Evolutionary conservation across 2,113 vertebrate genomes (phyloP).

Genomic region (Tylochromis polylepis): DNA sequence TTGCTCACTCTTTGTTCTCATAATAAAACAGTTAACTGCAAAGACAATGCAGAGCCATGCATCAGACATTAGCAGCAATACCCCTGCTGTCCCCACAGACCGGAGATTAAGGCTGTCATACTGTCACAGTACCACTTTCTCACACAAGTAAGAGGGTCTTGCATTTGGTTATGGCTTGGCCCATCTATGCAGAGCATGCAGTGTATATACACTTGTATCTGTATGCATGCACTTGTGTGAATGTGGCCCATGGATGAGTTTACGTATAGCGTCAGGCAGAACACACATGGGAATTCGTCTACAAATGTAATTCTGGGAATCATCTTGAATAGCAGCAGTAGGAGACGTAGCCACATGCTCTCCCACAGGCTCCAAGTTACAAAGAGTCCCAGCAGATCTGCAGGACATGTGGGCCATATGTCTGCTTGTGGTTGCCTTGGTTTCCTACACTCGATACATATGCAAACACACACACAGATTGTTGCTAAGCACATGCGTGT

Average conservation of each 20-base stretch:
- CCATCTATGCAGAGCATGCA: neutral
- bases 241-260: neutral
- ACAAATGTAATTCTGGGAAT: constrained; percentile 51
- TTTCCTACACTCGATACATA: constrained; percentile 5
- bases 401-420: constrained; percentile 53
- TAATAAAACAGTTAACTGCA: constrained; percentile 49
- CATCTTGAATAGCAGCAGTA: constrained; percentile 52
- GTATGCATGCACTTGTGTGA: neutral
- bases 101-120: constrained; percentile 46
- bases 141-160: constrained; percentile 40
- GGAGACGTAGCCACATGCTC: constrained; percentile 29
- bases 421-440: constrained; percentile 36
- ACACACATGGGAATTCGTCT: constrained; percentile 10
- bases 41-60: constrained; percentile 38
- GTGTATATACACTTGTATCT: neutral
- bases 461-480: neutral
- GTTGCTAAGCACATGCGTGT: neutral
- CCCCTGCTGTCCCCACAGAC: constrained; percentile 27
- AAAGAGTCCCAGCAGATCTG: constrained; percentile 34
- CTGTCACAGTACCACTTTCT: constrained; percentile 39
- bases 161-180: constrained; percentile 34
- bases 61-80: constrained; percentile 27
- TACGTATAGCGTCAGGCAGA: neutral
- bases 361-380: constrained; percentile 24
- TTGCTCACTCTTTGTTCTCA: constrained; percentile 50